Base-by-base conservation (phyloP, 2,113 vertebrate species). In the Proteles cristata region DNA sequence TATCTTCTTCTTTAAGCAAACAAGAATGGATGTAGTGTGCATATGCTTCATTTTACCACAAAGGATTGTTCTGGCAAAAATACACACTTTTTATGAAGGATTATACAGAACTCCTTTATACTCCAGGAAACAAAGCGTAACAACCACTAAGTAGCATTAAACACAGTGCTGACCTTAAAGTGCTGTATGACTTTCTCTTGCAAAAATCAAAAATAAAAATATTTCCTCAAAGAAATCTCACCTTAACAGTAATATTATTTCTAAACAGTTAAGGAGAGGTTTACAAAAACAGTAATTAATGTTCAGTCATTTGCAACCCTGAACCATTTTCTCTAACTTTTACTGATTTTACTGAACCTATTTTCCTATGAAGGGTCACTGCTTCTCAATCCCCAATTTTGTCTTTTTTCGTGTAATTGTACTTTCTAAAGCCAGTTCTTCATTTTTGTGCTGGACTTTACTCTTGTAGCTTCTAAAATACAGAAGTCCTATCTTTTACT, bases 401-500 rank as follows among this genome's bases (percentile, higher is more conserved):
- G 7, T 61, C 65, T 83, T 86, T 86, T 97, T 94, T 65, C 69
- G 88, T 80, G 35, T 43, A 88, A 85, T 23, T 77, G 55, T 71
- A 33, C 12, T 53, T 92, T 93, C 81, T 93, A n/a, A 96, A 90
- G 73, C 71, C 55, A 39, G 14, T 89, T 77, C 48, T 83, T 93
- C 15, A 33, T 85, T 90, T 94, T 2, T 65, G 12, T 39, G 25
- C 65, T 95, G 58, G 25, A 81, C 35, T 83, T 94, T 88, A 33
- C 79, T 96, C 96, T 97, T 74, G 17, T 7, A 48, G 53, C 61
- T 92, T 92, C 85, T 90, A 65, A 96, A 90, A 92, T 25, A 96
- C 31, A 96, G 55, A 69, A 92, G 74, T 97, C 93, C 91, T 96
- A 73, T 95, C 76, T 88, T 86, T 94, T 93, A 61, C 61, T 90